Evolutionary conservation across 2,113 vertebrate species (phyloP).

Genomic region (Herpetotheres cachinnans): DNA sequence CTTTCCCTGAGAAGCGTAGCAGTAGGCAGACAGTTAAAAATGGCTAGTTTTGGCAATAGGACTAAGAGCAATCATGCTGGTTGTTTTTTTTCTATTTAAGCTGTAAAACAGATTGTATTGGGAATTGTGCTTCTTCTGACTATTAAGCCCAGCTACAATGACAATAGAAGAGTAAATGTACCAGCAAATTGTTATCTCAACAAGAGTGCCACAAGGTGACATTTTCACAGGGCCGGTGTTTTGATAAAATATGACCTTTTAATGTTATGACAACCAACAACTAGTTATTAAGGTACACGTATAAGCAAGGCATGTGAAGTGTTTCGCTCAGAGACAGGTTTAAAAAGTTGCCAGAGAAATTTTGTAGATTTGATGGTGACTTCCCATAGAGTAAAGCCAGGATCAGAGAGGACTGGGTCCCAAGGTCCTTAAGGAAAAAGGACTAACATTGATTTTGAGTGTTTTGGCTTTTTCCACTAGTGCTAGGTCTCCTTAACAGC

Average conservation of each 20-base stretch:
- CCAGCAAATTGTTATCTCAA: constrained; percentile 42
- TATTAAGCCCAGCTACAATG: neutral
- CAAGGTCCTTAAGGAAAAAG: neutral
- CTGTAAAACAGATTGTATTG: neutral
- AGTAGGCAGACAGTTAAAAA: neutral
- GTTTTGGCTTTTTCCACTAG: constrained; percentile 8
- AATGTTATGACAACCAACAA: constrained; percentile 9
- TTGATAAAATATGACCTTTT: constrained; percentile 54
- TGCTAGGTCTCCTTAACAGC: neutral
- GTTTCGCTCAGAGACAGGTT: neutral
- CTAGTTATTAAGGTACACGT: constrained; percentile 10
- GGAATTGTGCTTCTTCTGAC: neutral
- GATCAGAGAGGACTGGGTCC: neutral
- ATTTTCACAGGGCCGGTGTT: constrained; percentile 13
- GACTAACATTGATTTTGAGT: constrained; percentile 47
- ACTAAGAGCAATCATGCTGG: neutral
- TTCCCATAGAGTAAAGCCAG: neutral
- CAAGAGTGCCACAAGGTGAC: constrained; percentile 26
- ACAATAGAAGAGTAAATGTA: constrained; percentile 27
- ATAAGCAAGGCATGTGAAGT: neutral
- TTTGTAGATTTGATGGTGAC: constrained; percentile 24
- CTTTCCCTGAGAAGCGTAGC: neutral
- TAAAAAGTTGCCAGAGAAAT: constrained; percentile 21
- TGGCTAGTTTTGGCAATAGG: neutral
- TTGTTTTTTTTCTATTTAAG: neutral